phyloP scores from a whole-genome alignment of 2,113 vertebrate genomes.

The Solea senegalensis region DNA sequence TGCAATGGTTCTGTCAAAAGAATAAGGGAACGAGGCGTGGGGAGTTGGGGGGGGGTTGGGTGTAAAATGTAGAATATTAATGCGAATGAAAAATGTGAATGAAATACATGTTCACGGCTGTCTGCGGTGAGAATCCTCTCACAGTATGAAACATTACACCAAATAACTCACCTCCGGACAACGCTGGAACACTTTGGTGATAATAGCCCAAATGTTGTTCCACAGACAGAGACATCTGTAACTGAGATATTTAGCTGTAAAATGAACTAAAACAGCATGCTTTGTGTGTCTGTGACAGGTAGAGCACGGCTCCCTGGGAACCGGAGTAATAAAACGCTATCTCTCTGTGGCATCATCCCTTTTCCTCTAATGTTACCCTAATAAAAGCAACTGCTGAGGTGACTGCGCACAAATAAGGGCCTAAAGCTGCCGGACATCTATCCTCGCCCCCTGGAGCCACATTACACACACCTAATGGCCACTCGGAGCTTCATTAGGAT shows the following conservation, averaged over 20 bases:
- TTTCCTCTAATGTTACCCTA: conserved; percentile 90
- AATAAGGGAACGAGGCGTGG: conserved; percentile 21
- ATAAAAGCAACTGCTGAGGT: conserved; percentile 96
- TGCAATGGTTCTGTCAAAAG: conserved; percentile 78
- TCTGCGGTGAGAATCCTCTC: conserved; percentile 59
- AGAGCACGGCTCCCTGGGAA: conserved; percentile 92
- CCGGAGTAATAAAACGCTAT: conserved; percentile 93
- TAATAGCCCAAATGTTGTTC: conserved; percentile 72
- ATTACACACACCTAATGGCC: conserved; percentile 97
- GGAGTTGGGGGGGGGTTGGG: background rate
- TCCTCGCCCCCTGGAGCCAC: conserved; percentile 94
- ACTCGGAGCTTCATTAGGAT: conserved; percentile 95
- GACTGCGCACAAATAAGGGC: conserved; percentile 95
- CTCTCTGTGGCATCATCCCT: conserved; percentile 88
- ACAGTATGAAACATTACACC: conserved; percentile 53
- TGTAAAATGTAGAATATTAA: conserved; percentile 66
- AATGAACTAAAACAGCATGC: conserved; percentile 82
- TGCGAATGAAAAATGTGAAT: conserved; percentile 74
- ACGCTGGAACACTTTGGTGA: conserved; percentile 63
- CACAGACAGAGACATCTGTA: conserved; percentile 78
- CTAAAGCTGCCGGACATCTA: conserved; percentile 93
- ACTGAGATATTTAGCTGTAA: conserved; percentile 76
- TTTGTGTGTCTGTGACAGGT: conserved; percentile 90
- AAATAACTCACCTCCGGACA: conserved; percentile 64
- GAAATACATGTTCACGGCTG: conserved; percentile 72